Percentiles rank a stretch among this genome's conserved stretches.
Evolutionary conservation across 2,797 vertebrate species (phyloP).

Genomic region (Margarornis squamiger): DNA sequence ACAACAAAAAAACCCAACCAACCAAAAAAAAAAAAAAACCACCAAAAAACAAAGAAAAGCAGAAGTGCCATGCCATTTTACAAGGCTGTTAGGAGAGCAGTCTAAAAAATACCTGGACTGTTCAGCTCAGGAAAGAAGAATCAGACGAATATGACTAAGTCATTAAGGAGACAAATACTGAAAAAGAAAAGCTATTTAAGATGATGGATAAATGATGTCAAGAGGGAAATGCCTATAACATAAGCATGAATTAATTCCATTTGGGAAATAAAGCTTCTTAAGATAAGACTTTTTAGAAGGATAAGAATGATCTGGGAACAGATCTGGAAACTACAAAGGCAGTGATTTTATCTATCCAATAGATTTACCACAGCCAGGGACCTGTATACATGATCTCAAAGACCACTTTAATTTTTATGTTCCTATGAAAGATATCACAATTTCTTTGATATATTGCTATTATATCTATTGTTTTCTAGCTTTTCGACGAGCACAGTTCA

Average conservation of each 20-base stretch:
- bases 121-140: not conserved
- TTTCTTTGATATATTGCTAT: not conserved
- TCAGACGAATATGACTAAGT: not conserved
- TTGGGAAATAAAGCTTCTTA: not conserved
- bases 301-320: not conserved
- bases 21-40: too few relatives aligned
- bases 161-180: not conserved
- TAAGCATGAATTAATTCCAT: not conserved
- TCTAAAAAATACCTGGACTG: not conserved
- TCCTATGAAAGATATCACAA: not conserved
- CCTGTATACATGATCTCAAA: not conserved
- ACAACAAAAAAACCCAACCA: too few relatives aligned
- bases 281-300: not conserved
- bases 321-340: not conserved
- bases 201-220: not conserved
- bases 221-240: not conserved
- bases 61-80: not conserved
- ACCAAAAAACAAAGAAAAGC: rapidly evolving
- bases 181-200: not conserved
- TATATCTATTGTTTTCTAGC: not conserved
- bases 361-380: not conserved
- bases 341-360: not conserved
- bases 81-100: not conserved
- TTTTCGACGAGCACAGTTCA: not conserved
- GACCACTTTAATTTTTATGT: not conserved